Evolutionary conservation across 2,888 invertebrate species (phyloP).

Genomic region (Drosophila peninsularis): DNA sequence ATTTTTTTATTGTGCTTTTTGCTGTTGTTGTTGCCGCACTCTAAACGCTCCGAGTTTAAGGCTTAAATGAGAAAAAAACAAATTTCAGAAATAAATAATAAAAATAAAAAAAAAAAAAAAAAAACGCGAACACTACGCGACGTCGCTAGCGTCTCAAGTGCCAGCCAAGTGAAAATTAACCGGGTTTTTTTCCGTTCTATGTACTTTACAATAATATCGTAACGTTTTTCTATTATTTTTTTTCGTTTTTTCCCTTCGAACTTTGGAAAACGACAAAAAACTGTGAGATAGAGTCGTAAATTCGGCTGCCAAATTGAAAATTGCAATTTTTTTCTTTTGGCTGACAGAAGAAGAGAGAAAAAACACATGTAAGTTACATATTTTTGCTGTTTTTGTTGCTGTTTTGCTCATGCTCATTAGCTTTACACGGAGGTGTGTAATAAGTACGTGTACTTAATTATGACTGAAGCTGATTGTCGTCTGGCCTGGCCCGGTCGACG

Average conservation of each 20-base stretch:
- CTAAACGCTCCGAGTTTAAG: slow-evolving; percentile 13
- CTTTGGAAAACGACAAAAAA: slow-evolving; percentile 22
- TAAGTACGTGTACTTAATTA: slow-evolving; percentile 33
- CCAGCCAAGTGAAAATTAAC: slow-evolving; percentile 50
- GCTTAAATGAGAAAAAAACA: neutral
- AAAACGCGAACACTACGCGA: slow-evolving; percentile 12
- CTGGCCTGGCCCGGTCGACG: slow-evolving; percentile 21
- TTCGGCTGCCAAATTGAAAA: slow-evolving; percentile 55
- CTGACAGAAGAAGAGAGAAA: slow-evolving; percentile 32
- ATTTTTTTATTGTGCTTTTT: slow-evolving; percentile 17
- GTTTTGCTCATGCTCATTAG: slow-evolving; percentile 36
- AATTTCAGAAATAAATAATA: neutral
- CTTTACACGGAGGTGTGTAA: slow-evolving; percentile 26
- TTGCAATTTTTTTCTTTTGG: slow-evolving; percentile 27
- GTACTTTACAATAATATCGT: slow-evolving; percentile 47
- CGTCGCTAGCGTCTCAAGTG: slow-evolving; percentile 38
- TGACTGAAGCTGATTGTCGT: slow-evolving; percentile 29
- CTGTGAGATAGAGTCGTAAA: slow-evolving; percentile 40
- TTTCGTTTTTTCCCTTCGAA: slow-evolving; percentile 22
- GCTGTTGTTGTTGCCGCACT: slow-evolving; percentile 1
- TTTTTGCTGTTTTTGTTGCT: slow-evolving; percentile 9
- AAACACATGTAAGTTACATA: slow-evolving; percentile 56
- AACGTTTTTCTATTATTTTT: slow-evolving; percentile 18
- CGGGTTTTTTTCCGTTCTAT: slow-evolving; percentile 54
- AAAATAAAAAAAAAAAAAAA: neutral